A percentile compares a stretch with the other conserved stretches of the same genome.
Evolutionary conservation across 2,113 vertebrate species (phyloP).

Genomic region (Heloderma charlesbogerti): DNA sequence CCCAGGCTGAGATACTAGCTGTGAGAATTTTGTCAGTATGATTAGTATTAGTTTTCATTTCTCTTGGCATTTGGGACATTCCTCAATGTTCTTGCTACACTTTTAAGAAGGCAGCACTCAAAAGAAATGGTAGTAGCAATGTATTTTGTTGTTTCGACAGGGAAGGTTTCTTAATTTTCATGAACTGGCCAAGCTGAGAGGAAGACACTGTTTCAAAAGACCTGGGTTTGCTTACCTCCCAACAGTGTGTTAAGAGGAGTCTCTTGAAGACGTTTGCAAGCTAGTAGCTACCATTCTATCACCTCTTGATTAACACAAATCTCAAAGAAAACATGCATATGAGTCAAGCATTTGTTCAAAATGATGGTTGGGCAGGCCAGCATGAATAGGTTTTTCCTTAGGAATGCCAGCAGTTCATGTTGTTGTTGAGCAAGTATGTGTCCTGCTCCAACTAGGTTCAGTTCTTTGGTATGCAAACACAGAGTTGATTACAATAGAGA

Average conservation of each 20-base stretch:
- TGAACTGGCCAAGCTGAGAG: conserved; percentile 32
- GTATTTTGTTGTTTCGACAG: background rate
- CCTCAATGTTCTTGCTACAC: conserved; percentile 34
- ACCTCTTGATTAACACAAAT: background rate
- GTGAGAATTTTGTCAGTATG: conserved; percentile 13
- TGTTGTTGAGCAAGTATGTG: background rate
- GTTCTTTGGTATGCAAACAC: too few species aligned
- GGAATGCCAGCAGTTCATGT: background rate
- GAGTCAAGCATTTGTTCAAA: background rate
- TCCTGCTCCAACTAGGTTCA: too few species aligned
- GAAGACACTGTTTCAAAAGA: background rate
- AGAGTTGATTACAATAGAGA: too few species aligned
- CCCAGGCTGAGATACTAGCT: background rate
- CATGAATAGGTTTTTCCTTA: background rate
- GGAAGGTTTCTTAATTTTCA: conserved; percentile 28
- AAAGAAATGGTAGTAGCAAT: conserved; percentile 9
- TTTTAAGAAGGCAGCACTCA: conserved; percentile 43
- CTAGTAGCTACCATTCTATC: background rate
- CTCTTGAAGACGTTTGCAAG: background rate
- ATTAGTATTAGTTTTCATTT: conserved; percentile 52
- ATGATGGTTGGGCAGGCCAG: background rate
- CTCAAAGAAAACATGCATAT: background rate
- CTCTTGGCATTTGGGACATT: conserved; percentile 45
- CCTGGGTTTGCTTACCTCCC: background rate
- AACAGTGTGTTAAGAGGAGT: background rate